phyloP scores from a whole-genome alignment of 2,888 invertebrate genomes.

The Ectemnius lituratus region DNA sequence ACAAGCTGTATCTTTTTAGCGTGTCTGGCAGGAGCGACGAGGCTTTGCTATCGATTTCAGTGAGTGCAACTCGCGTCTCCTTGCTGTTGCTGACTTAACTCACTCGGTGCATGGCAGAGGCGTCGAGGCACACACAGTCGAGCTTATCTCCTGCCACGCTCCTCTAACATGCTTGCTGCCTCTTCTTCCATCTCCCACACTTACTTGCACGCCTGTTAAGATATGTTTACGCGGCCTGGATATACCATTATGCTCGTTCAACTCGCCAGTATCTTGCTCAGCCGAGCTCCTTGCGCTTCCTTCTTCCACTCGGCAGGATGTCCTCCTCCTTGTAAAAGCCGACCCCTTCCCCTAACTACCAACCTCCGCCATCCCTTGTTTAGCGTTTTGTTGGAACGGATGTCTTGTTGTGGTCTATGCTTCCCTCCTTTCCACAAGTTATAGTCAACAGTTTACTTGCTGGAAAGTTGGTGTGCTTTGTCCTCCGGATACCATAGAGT shows the following conservation, averaged over 20 bases:
- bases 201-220: slow-evolving; percentile 31
- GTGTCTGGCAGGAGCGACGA: slow-evolving; percentile 19
- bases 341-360: slow-evolving; percentile 5
- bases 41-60: slow-evolving; percentile 53
- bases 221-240: slow-evolving; percentile 53
- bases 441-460: too few species aligned
- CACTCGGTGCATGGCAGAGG: slow-evolving; percentile 33
- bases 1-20: slow-evolving; percentile 20
- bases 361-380: too few species aligned
- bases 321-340: slow-evolving; percentile 20
- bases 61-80: slow-evolving; percentile 11
- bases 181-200: too few species aligned
- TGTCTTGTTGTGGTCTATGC: too few species aligned
- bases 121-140: slow-evolving; percentile 7
- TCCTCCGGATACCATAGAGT: too few species aligned
- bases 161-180: too few species aligned
- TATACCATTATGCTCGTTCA: slow-evolving; percentile 47
- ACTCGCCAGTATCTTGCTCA: slow-evolving; percentile 29
- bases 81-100: slow-evolving; percentile 36
- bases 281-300: slow-evolving; percentile 35
- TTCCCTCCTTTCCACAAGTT: too few species aligned
- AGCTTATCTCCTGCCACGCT: slow-evolving; percentile 40
- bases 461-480: too few species aligned
- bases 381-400: too few species aligned
- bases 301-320: slow-evolving; percentile 5